These are phyloP conservation scores for Eulemur rubriventer DNA, from an alignment of 2,797 vertebrate genomes.

Conservation along the genomic window DNA sequence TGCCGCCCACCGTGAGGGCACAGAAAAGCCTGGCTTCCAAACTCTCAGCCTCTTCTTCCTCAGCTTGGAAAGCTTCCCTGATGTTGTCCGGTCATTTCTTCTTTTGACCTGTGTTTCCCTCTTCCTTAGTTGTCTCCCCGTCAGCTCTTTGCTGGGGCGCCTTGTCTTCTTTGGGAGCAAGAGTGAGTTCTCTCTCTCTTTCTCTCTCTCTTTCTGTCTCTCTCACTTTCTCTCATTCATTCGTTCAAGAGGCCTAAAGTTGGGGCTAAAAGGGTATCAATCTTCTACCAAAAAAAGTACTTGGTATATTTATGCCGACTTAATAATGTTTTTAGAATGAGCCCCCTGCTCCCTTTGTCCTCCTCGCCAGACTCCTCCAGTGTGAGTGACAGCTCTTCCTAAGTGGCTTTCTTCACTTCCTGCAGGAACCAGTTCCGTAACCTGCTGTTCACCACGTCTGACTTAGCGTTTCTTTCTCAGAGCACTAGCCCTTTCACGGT, in stretches of 20 bases:
- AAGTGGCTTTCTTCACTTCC: not conserved
- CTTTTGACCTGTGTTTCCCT: not conserved
- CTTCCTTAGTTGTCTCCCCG: fast-evolving
- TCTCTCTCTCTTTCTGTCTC: not conserved
- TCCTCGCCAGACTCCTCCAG: not conserved
- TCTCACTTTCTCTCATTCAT: not conserved
- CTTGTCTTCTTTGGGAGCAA: not conserved
- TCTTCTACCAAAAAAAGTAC: not conserved
- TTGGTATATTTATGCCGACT: not conserved
- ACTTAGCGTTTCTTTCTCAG: not conserved
- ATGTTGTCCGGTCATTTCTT: not conserved
- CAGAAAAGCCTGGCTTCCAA: not conserved
- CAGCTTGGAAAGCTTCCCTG: not conserved
- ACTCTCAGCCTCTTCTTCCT: not conserved
- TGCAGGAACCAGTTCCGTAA: not conserved
- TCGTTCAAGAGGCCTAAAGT: not conserved
- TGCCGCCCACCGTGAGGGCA: not conserved
- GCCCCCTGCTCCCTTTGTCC: not conserved
- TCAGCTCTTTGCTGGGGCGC: not conserved
- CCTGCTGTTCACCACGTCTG: not conserved
- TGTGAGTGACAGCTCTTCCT: not conserved
- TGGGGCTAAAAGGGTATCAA: not conserved
- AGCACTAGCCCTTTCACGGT: not conserved
- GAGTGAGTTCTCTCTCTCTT: not conserved
- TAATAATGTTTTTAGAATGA: not conserved